Evolutionary conservation across 2,888 invertebrate genomes (phyloP), one percentile per base, ranked within the genome.

Genomic region (Stegophylla sp.): DNA sequence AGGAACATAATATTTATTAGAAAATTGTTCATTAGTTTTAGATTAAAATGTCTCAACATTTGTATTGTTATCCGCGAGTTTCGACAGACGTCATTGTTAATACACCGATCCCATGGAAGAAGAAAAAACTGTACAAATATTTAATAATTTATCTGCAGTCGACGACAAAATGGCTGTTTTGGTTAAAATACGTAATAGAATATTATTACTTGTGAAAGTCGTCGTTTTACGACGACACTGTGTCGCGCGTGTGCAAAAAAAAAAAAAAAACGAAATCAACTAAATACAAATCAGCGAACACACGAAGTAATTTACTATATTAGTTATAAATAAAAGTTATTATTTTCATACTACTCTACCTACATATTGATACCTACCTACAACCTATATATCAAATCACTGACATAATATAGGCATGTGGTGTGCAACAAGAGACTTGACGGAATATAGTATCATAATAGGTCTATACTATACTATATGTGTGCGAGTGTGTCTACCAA

Each of bases 1-100:
- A 76, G 75, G 75, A 76, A 76, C 75, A 53, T 76, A 43, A 53
- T 23, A 56, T 10, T 10, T 56, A 20, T 64, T n/a, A n/a, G 34
- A 41, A 13, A 41, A 7, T 76, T 64, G 51, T 41, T 20, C 23
- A 41, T 74, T 66, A 75, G 64, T 75, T 75, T 13, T 12, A 48
- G 74, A 74, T 63, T 61, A 63, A 34, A 63, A 74, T n/a, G 23
- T 41, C 73, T 5, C 12, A 56, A 12, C 28, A 59, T 26, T 45
- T n/a, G 13, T 64, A 43, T 76, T 34, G 23, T 61, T 5, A 45
- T n/a, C n/a, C n/a, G n/a, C n/a, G n/a, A n/a, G n/a, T n/a, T n/a
- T n/a, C n/a, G n/a, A n/a, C n/a, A n/a, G n/a, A n/a, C n/a, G n/a
- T 26, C 12, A 59, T 28, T 4, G 20, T 12, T 12, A 34, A 34